Evolutionary conservation across 2,113 vertebrate species (phyloP).

Genomic region (Xiphorhynchus elegans): DNA sequence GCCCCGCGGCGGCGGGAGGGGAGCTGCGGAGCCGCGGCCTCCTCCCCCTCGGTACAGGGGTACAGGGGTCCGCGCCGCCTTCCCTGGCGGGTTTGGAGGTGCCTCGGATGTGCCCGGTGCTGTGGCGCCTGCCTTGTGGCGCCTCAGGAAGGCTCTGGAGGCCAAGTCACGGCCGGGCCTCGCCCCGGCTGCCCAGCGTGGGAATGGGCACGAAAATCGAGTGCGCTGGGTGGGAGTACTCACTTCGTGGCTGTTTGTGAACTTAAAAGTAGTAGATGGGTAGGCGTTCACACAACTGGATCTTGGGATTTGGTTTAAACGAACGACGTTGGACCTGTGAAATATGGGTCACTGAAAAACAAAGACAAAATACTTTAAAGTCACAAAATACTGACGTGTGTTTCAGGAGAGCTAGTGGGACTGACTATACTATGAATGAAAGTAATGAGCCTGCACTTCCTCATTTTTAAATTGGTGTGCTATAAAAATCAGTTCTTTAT

Average conservation of each 20-base stretch:
- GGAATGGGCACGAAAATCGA: not conserved
- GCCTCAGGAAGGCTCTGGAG: not conserved
- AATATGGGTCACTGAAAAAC: not conserved
- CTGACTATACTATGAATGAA: not conserved
- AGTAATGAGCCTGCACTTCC: not conserved
- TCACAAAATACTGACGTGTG: not conserved
- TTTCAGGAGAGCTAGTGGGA: not conserved
- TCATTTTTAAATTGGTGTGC: not conserved
- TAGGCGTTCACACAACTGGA: rapidly evolving
- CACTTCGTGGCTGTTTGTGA: rapidly evolving
- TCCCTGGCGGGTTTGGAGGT: rapidly evolving
- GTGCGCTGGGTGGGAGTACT: rapidly evolving
- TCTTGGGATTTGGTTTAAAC: not conserved
- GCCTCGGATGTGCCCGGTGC: too few relatives aligned
- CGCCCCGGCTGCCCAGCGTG: rapidly evolving
- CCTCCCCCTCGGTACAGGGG: not conserved
- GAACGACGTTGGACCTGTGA: rapidly evolving
- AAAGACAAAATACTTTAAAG: not conserved
- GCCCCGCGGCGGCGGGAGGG: not conserved
- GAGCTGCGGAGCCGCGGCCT: not conserved
- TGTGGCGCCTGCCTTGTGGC: not conserved
- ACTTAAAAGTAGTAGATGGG: not conserved
- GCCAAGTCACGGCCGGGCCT: not conserved
- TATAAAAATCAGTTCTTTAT: not conserved
- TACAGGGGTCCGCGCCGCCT: rapidly evolving